Evolutionary conservation across 2,888 invertebrate genomes (phyloP).

Genomic region (Bombylius major): DNA sequence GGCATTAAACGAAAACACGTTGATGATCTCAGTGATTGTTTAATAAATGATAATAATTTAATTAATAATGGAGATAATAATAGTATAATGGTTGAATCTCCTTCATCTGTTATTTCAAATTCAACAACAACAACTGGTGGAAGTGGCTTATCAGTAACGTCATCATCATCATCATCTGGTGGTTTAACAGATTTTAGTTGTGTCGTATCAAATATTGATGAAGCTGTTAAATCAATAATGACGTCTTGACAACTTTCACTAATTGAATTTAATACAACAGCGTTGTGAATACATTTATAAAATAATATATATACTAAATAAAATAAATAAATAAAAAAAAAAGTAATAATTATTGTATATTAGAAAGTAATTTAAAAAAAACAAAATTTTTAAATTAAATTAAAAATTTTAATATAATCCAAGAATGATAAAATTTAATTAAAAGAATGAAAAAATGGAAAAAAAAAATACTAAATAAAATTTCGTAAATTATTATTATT

Average conservation of each 20-base stretch:
- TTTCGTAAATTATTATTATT: too few species aligned
- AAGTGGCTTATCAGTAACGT: slow-evolving; percentile 3
- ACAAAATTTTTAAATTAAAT: neutral
- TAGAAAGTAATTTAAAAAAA: neutral
- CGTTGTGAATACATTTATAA: slow-evolving; percentile 8
- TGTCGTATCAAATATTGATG: slow-evolving; percentile 36
- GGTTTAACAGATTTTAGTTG: slow-evolving; percentile 30
- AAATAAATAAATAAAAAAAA: neutral
- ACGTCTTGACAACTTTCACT: slow-evolving; percentile 31
- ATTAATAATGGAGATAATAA: slow-evolving; percentile 18
- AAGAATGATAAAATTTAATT: too few species aligned
- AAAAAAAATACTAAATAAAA: too few species aligned
- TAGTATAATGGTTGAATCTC: slow-evolving; percentile 19
- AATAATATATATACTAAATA: neutral
- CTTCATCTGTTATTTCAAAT: slow-evolving; percentile 11
- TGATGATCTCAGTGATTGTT: slow-evolving; percentile 33
- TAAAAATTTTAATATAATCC: too few species aligned
- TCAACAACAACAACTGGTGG: slow-evolving; percentile 3
- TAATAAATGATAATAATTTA: slow-evolving; percentile 22
- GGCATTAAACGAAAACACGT: slow-evolving; percentile 19
- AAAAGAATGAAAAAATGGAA: too few species aligned
- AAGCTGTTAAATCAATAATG: slow-evolving; percentile 43
- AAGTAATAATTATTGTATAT: neutral
- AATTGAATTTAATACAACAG: slow-evolving; percentile 16
- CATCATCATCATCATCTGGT: slow-evolving; percentile 1